phyloP scores from a whole-genome alignment of 1,140 invertebrate species.

The Cherax quadricarinatus region DNA sequence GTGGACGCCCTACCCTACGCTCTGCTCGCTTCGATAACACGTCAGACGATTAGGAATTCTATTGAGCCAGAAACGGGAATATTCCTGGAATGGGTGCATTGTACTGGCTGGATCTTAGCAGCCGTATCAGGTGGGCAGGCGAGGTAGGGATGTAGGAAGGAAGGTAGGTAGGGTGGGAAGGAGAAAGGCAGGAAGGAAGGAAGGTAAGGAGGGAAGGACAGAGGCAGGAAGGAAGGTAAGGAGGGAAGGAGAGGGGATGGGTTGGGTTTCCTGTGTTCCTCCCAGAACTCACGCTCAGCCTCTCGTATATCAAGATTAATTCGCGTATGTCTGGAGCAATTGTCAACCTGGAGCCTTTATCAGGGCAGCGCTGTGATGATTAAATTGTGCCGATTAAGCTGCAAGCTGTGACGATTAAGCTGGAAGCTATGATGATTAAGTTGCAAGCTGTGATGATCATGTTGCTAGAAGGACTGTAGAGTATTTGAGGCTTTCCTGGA shows the following conservation, averaged over 20 bases:
- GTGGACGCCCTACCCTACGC: background rate
- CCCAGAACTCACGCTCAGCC: background rate
- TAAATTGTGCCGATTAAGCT: no score
- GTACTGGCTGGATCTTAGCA: background rate
- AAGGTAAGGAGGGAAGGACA: no score
- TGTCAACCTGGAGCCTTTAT: background rate
- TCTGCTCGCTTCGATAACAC: background rate
- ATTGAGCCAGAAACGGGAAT: slow-evolving; percentile 3
- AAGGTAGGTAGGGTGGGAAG: no score
- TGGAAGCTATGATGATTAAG: no score
- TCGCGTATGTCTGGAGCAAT: background rate
- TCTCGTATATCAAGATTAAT: background rate
- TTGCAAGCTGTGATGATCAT: no score
- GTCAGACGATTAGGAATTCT: background rate
- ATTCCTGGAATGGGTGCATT: background rate
- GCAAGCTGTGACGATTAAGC: no score
- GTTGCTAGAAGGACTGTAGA: no score
- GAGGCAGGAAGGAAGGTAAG: no score
- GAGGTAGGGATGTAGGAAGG: background rate
- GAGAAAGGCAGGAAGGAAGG: no score
- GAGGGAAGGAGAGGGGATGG: no score
- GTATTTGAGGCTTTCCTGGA: no score
- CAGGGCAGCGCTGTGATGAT: background rate
- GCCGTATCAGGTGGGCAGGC: background rate
- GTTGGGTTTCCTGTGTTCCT: background rate